Percentiles rank a stretch among this genome's conserved stretches.
These are phyloP conservation scores for Phasianus colchicus DNA, from an alignment of 2,113 vertebrate species.

Conservation along the genomic window DNA sequence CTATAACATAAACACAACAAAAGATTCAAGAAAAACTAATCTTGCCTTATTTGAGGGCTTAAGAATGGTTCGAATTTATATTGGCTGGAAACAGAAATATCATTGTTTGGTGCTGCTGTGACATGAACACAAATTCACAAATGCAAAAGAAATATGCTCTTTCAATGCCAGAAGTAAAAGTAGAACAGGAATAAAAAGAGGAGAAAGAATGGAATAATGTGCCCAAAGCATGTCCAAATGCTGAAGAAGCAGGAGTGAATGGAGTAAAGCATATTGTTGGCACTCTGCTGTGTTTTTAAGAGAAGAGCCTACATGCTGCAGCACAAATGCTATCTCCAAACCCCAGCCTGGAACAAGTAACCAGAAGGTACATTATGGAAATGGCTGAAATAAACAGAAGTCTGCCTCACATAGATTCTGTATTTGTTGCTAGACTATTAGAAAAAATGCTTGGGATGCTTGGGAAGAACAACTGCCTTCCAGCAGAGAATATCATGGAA, in stretches of 20 bases:
- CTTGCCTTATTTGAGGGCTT: not conserved
- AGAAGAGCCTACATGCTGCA: not conserved
- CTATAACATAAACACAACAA: not conserved
- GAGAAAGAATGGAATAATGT: fast-evolving
- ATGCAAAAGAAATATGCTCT: not conserved
- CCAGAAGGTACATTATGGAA: not conserved
- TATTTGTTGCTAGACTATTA: not conserved
- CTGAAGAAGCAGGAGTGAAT: not conserved
- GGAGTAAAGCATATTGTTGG: not conserved
- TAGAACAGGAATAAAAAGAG: not conserved
- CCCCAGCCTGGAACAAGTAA: not conserved
- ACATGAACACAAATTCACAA: not conserved
- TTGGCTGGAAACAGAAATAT: not conserved
- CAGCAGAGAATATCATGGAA: not conserved
- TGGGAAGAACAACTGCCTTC: not conserved
- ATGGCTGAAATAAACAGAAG: not conserved
- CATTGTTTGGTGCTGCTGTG: not conserved
- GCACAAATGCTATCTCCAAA: not conserved
- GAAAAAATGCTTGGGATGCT: not conserved
- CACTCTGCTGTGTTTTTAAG: not conserved
- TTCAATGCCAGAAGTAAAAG: not conserved
- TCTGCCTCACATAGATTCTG: not conserved
- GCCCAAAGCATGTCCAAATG: not conserved
- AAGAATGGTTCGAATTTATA: not conserved
- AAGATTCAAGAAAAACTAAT: not conserved